Base-by-base conservation (phyloP, 2,888 invertebrate species). In the Drosophila meridionalis region DNA sequence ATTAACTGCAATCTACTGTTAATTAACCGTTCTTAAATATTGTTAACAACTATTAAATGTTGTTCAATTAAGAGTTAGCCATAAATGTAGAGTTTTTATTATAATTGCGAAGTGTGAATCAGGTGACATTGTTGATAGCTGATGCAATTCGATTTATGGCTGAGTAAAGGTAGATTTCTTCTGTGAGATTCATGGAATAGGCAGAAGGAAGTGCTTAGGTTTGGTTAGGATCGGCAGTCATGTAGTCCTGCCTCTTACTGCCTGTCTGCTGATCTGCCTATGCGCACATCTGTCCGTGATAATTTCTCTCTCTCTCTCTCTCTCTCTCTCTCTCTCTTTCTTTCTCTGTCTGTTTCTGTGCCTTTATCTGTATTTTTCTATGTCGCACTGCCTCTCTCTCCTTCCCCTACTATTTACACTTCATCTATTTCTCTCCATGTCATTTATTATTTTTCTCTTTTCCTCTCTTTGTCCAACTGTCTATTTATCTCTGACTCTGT, bases 21-120 rank as follows among this genome's bases (percentile, higher is more conserved):
- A 75, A 75, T 66, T 75, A 52, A 65, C 45, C 69, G 62, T 32
- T 34, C 40, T 74, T 60, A 74, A 78, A 43, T 65, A 40, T 20
- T 45, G 11, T 9, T 40, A 52, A 38, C 52, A 59, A 26, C n/a
- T 59, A 58, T 58, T 75, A 58, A 48, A 52, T 57, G 40, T 20
- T 36, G 26, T 43, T 38, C 56, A 79, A 74, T 69, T 43, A 52
- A 30, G 26, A 34, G 57, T n/a, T 73, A 1, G 9, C 3, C 14
- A 11, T 7, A 14, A 52, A 47, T 64, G n/a, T 5, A 14, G 32
- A 30, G 28, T 68, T 38, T 28, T 5, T 32, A 52, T 32, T 9
- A n/a, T 3, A 30, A 20, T 42, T 57, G 60, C 40, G 53, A 47
- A 58, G 28, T 56, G 48, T n/a, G 42, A 6, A 53, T 58, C 34